Base-by-base conservation (phyloP, 2,888 invertebrate species). In the Cordilura impudica region DNA sequence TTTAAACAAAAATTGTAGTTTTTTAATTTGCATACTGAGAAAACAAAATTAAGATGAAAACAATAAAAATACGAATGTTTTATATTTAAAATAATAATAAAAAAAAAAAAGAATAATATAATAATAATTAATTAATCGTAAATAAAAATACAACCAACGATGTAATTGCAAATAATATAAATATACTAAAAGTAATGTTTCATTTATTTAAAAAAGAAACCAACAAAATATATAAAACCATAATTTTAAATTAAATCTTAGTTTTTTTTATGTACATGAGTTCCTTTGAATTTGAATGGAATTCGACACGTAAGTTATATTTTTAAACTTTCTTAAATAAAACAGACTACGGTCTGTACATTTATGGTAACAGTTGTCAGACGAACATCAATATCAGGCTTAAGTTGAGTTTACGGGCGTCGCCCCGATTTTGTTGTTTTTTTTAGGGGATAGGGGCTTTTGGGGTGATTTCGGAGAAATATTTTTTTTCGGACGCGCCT, bases 101-200 rank as follows among this genome's bases (percentile, higher is more conserved):
- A 21, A 61, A 47, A 16, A 14, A 29, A 47, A 54, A 26, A 31
- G 16, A 31, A 19, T 43, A 69, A 60, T 53, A 45, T 47, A 45
- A 18, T 29, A 31, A 73, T 31, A 60, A 76, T 71, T 61, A 65
- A 71, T 63, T 67, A 58, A 51, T 73, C 10, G 21, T 21, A 47
- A 45, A 45, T 39, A 21, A 60, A 58, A 73, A 45, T 56, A 74
- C 63, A 78, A 78, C 78, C 78, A 78, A 78, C 78, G 78, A 78
- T 74, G 78, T 70, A 78, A 78, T 78, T 73, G 73, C 21, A 35
- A 49, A 51, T 45, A 45, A 63, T 18, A 45, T 53, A 70, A 65
- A 67, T 58, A 73, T 75, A 75, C 54, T 69, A 39, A 69, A 69
- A 73, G 78, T 67, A 73, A 23, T 73, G 67, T 69, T 78, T 78